A percentile compares a stretch with the other conserved stretches of the same genome.
Conservation (phyloP, 2,113 vertebrate species). For the Sinosuthora webbiana region DNA sequence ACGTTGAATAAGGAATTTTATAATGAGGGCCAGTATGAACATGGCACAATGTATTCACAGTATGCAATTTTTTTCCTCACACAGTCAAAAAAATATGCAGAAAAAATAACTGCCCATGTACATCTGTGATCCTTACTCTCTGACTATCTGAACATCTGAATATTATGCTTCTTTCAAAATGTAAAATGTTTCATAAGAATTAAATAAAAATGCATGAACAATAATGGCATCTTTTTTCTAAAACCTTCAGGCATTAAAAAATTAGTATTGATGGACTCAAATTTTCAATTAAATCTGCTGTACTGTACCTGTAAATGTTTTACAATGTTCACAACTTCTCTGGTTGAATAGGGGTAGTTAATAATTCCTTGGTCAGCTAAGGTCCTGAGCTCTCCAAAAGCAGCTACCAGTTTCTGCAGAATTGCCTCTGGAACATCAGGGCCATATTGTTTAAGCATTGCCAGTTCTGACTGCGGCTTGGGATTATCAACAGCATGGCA, state of each 20-base stretch:
- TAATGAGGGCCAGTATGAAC: background rate
- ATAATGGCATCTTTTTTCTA: background rate
- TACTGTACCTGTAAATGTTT: slow-evolving; percentile 91
- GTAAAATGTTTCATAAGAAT: background rate
- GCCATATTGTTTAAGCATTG: slow-evolving; percentile 93
- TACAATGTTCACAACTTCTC: slow-evolving; percentile 97
- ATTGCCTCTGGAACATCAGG: slow-evolving; percentile 84
- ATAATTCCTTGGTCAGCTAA: slow-evolving; percentile 96
- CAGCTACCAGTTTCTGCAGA: slow-evolving; percentile 89
- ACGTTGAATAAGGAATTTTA: background rate
- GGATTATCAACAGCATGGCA: slow-evolving; percentile 98
- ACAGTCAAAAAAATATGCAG: background rate
- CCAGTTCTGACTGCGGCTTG: slow-evolving; percentile 87
- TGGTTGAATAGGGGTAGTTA: slow-evolving; percentile 95
- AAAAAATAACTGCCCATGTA: background rate
- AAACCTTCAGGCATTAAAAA: background rate
- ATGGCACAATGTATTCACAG: background rate
- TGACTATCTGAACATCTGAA: background rate
- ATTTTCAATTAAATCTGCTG: background rate
- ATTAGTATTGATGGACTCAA: background rate
- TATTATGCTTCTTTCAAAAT: background rate
- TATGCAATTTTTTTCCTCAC: background rate
- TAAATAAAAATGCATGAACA: background rate
- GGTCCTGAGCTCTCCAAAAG: slow-evolving; percentile 91
- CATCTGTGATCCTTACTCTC: background rate